Percentiles rank a stretch among this genome's conserved stretches.
These are phyloP conservation scores for Siphlonurus alternatus DNA, from an alignment of 2,888 invertebrate species.

Conservation along the genomic window DNA sequence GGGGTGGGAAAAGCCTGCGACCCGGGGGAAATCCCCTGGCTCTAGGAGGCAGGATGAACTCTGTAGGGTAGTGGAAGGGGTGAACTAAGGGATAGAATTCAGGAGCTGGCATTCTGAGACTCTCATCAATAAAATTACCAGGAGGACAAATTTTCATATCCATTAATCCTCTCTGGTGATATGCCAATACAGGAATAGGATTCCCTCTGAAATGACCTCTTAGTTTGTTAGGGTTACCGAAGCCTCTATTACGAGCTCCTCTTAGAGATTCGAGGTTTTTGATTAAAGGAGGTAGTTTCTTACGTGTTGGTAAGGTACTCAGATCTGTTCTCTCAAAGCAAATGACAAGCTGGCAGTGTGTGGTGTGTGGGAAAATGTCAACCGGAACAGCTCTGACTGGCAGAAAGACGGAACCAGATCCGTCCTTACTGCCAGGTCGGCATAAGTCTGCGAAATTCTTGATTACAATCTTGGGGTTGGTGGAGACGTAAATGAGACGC, in stretches of 20 bases:
- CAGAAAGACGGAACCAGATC: conserved; percentile 66
- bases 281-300: neutral
- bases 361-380: conserved; percentile 94
- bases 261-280: neutral
- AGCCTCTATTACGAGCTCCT: neutral
- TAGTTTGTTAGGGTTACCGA: neutral
- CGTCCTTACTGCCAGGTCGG: conserved; percentile 65
- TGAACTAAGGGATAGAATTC: neutral
- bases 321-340: conserved; percentile 47
- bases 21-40: neutral
- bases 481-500: conserved; percentile 80
- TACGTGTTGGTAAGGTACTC: neutral
- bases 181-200: neutral
- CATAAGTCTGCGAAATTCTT: conserved; percentile 76
- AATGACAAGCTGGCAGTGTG: conserved; percentile 78
- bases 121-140: neutral
- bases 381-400: conserved; percentile 73
- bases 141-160: neutral
- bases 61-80: neutral
- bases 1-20: neutral
- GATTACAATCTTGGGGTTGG: conserved; percentile 67
- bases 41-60: neutral
- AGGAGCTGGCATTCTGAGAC: neutral
- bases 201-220: neutral
- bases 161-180: neutral